Percentiles rank a stretch among this genome's conserved stretches.
Evolutionary conservation across 1,140 invertebrate species (phyloP).

Genomic region (Drosophila fuyamai): DNA sequence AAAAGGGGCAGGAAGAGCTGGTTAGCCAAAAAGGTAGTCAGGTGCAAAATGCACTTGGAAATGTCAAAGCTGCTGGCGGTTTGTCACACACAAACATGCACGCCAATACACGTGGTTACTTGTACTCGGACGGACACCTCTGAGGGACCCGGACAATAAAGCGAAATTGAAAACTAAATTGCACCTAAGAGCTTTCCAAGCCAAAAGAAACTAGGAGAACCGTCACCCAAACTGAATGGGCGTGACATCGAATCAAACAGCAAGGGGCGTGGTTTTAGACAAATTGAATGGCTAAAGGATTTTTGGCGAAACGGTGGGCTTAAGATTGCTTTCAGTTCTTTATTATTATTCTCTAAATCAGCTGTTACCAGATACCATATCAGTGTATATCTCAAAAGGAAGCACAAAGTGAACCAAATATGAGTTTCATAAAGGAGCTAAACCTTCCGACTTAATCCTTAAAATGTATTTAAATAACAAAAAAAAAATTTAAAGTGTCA

Average conservation of each 20-base stretch:
- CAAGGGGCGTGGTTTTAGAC: constrained; percentile 8
- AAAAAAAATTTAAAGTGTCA: too few relatives aligned
- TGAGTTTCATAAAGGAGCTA: too few relatives aligned
- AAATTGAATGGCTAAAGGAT: neutral
- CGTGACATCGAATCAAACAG: constrained; percentile 51
- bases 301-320: neutral
- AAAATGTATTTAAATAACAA: too few relatives aligned
- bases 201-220: constrained; percentile 12
- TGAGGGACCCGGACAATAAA: constrained; percentile 58
- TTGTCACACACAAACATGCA: constrained; percentile 37
- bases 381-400: too few relatives aligned
- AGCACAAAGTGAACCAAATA: too few relatives aligned
- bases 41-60: constrained; percentile 77
- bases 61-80: constrained; percentile 78
- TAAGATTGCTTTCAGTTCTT: neutral
- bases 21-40: constrained; percentile 51
- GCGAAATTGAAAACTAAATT: constrained; percentile 79
- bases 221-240: constrained; percentile 46
- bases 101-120: constrained; percentile 15
- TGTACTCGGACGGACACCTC: constrained; percentile 14
- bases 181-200: constrained; percentile 56
- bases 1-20: constrained; percentile 30
- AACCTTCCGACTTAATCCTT: too few relatives aligned
- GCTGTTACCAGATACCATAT: too few relatives aligned
- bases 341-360: too few relatives aligned